Base-by-base conservation (phyloP, 1,140 invertebrate genomes). In the Epicauta chinensis region DNA sequence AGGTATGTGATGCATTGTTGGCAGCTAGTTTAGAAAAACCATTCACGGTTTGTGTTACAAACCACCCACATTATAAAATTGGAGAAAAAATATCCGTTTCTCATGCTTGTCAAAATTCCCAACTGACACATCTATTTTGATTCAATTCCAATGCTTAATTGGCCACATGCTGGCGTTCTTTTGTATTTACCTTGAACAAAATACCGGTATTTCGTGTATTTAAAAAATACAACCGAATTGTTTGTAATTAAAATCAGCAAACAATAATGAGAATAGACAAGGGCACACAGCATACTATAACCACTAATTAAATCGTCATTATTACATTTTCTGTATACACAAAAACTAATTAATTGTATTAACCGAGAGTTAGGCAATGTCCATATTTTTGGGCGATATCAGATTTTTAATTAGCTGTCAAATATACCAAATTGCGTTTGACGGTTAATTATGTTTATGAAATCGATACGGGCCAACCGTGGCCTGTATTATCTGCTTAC, bases 331-430 rank as follows among this genome's bases (percentile, higher is more conserved):
- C 14, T 38, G 34, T 36, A 38, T 7, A 23, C 45, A 47, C 34
- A 51, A 58, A 58, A 51, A 53, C 47, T 42, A 58, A 55, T 58
- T 55, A 55, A 58, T 55, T 44, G 54, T 55, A 55, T 55, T 58
- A 58, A 48, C 41, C 43, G 49, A 46, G 53, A 41, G 47, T 55
- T 58, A 51, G 51, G 52, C 53, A 58, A 58, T 49, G 45, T 48
- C 46, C 44, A 59, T 59, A 56, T 52, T 53, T 59, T 54, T 59
- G 23, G 49, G 43, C 41, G 43, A 46, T 46, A 54, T 57, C 58
- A 44, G 58, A 60, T 60, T 60, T 60, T 60, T 60, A 60, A 60
- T 60, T 60, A 60, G 58, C 58, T 60, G 58, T 60, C 58, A 60
- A 60, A 60, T 60, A 53, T 57, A 60, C 49, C 44, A 57, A 60